Base-by-base conservation (phyloP, 2,888 invertebrate genomes). In the Thumatha senex region DNA sequence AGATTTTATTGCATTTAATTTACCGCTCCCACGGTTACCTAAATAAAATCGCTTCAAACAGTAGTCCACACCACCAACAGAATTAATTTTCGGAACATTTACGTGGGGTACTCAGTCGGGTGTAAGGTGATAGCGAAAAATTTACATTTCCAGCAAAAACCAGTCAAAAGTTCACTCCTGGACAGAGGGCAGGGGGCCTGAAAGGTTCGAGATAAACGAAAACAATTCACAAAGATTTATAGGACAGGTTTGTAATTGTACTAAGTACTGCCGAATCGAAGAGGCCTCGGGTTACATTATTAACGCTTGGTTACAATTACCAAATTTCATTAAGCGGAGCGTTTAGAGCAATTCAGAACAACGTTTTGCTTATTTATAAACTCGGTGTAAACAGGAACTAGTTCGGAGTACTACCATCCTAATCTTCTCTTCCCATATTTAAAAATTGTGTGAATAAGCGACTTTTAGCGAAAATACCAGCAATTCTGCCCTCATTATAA, bases 191-290 rank as follows among this genome's bases (percentile, higher is more conserved):
- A 52, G 58, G 48, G 48, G 66, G 54, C 8, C 34, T 33, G 35
- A 24, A 80, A 75, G 78, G 77, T 75, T 72, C 62, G 74, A 73
- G 80, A 82, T 80, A 81, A 81, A 81, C 76, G 78, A 72, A 78
- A 81, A 82, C 82, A 83, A 80, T 80, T 65, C 61, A 49, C 51
- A 51, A 62, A 66, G 78, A 81, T 82, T 82, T 82, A 82, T 81
- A 77, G 73, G 72, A 67, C 64, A 44, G 29, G 29, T 33, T 39
- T 40, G 34, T 82, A 79, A 82, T 83, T 82, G 78, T 76, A 74
- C 76, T 78, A 75, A 75, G 69, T 60, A 64, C 58, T 63, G 47
- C 55, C 62, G 43, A 38, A 29, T 15, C 11, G 34, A 38, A 29
- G 7, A 33, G 9, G 12, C 15, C 42, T 42, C 24, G 13, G 14